Base-by-base conservation (phyloP, 2,888 invertebrate genomes). In the Steinernema carpocapsae region DNA sequence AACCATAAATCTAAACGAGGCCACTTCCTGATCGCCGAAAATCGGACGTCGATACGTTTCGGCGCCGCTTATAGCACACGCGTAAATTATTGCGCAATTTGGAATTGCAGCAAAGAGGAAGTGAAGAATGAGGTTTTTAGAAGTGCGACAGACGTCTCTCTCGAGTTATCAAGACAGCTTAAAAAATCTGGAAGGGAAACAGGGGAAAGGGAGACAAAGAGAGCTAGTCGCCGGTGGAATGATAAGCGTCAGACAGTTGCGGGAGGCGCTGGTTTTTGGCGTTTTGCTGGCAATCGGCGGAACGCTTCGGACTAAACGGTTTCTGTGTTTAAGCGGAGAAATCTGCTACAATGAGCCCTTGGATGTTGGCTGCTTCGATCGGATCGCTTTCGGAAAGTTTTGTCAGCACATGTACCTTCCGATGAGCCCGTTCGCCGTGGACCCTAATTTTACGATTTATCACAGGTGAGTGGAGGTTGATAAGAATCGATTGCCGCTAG, bases 51-150 rank as follows among this genome's bases (percentile, higher is more conserved):
- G 32, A 64, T 64, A 64, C 32, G 64, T 64, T 64, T 64, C 64
- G 10, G 4, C 37, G 64, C 64, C 56, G 29, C 32, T 64, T 64
- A 29, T 64, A 29, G 32, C 29, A 37, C 37, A 29, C 64, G 64
- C 64, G 64, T 32, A 64, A 64, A 64, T 64, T 64, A 64, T 56
- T 32, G 64, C 64, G 64, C 64, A 64, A 64, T 64, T 64, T 64
- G 32, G 32, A 64, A 10, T 26, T 32, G 6, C 26, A 32, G 29
- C 32, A n/a, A 26, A 64, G 64, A 22, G 64, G 43, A 43, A 48
- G 24, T 24, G 3, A 24, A 22, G 56, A n/a, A 14, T 14, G 56
- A 22, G 26, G 56, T 56, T 56, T 26, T 56, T 56, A 24, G 56
- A 12, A 19, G 22, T 24, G 24, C 56, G 14, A 26, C 56, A 56